Conservation (phyloP, 2,888 invertebrate species). For the Nomada ruficornis region DNA sequence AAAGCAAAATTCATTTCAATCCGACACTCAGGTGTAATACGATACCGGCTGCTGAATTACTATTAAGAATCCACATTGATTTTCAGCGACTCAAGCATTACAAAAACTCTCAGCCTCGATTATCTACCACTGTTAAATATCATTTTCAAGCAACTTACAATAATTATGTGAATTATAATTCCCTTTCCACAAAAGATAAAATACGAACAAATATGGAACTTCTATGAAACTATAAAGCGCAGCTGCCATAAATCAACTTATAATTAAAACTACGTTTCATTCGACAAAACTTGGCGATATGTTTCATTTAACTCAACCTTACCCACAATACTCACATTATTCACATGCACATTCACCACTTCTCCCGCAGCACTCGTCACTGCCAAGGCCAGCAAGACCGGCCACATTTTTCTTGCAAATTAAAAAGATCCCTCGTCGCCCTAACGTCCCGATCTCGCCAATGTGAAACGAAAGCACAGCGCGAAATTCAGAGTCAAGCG, state of each 20-base stretch:
- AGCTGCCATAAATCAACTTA: background rate
- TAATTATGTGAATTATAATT: no score
- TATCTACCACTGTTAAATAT: background rate
- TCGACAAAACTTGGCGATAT: no score
- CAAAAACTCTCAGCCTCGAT: background rate
- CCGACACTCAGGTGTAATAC: background rate
- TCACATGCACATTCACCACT: slow-evolving; percentile 32
- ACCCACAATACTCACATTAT: slow-evolving; percentile 45
- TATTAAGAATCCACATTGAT: background rate
- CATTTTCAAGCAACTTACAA: no score
- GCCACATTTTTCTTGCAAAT: slow-evolving; percentile 36
- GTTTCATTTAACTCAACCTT: background rate
- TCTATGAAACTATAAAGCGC: no score
- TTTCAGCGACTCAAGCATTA: background rate
- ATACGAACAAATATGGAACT: no score
- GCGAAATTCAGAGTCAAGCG: no score
- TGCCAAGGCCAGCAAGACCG: slow-evolving; percentile 44
- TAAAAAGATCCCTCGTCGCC: background rate
- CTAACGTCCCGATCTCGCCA: no score
- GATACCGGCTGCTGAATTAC: background rate
- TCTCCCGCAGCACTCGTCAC: slow-evolving; percentile 36
- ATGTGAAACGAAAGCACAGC: no score
- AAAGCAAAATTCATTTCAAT: background rate
- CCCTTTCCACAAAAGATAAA: no score
- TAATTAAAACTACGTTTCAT: background rate